Evolutionary conservation across 2,888 invertebrate species (phyloP).

Genomic region (Tachina fera): DNA sequence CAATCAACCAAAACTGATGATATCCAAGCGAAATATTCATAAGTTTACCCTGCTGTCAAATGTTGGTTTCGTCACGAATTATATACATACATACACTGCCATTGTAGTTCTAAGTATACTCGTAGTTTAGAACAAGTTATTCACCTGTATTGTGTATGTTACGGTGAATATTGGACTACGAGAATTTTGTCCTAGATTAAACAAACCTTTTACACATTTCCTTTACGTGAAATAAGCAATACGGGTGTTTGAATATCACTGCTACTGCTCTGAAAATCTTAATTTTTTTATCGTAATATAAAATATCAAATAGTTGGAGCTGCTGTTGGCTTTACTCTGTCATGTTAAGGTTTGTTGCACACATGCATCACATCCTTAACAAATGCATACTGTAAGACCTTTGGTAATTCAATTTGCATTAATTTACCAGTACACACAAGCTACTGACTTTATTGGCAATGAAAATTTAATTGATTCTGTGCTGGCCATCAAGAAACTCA

Average conservation of each 20-base stretch:
- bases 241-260: constrained; percentile 71
- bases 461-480: constrained; percentile 66
- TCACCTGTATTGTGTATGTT: too few relatives aligned
- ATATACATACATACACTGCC: constrained; percentile 73
- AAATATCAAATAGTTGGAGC: constrained; percentile 70
- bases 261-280: constrained; percentile 73
- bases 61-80: constrained; percentile 30
- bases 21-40: constrained; percentile 57
- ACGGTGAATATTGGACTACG: too few relatives aligned
- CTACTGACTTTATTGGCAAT: constrained; percentile 62
- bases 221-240: too few relatives aligned
- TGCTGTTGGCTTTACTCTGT: constrained; percentile 67
- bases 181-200: too few relatives aligned
- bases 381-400: too few relatives aligned
- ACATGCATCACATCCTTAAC: not conserved
- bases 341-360: constrained; percentile 43
- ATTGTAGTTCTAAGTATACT: constrained; percentile 72
- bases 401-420: constrained; percentile 34
- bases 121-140: constrained; percentile 74
- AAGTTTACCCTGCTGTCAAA: constrained; percentile 58
- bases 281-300: constrained; percentile 72
- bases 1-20: constrained; percentile 61
- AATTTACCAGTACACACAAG: constrained; percentile 19
- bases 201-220: too few relatives aligned
- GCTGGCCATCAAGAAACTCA: constrained; percentile 60